Evolutionary conservation across 1,140 invertebrate species (phyloP).

Genomic region (Macrocentrus cingulum): DNA sequence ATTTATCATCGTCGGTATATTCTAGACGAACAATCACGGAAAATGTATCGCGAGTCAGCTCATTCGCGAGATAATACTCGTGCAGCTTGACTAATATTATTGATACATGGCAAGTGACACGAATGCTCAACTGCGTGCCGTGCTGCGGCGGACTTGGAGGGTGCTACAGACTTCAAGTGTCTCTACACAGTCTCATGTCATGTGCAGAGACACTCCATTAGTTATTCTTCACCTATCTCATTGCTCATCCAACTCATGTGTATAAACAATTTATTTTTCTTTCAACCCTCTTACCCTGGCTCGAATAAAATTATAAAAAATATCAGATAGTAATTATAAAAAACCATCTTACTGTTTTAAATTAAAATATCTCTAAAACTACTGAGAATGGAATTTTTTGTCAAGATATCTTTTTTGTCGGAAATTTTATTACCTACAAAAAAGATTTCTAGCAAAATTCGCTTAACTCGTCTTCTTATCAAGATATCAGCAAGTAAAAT

Average conservation of each 20-base stretch:
- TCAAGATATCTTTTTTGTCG: no score
- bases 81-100: slow-evolving; percentile 48
- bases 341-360: no score
- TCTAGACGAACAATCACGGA: neutral
- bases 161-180: slow-evolving; percentile 41
- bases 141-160: slow-evolving; percentile 37
- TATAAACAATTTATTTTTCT: neutral
- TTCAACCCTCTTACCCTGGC: no score
- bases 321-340: no score
- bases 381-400: no score
- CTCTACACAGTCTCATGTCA: slow-evolving; percentile 44
- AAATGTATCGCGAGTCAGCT: neutral
- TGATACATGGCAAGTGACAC: slow-evolving; percentile 52
- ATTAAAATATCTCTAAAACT: no score
- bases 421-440: no score
- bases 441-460: no score
- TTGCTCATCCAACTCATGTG: slow-evolving; percentile 8
- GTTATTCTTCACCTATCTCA: slow-evolving; percentile 42
- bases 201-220: slow-evolving; percentile 47
- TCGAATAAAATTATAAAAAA: no score
- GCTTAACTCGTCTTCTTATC: no score
- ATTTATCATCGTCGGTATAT: neutral
- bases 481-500: no score
- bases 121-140: slow-evolving; percentile 35
- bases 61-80: neutral